Conservation (phyloP, 2,113 vertebrate genomes). For the Sphyrna mokarran region DNA sequence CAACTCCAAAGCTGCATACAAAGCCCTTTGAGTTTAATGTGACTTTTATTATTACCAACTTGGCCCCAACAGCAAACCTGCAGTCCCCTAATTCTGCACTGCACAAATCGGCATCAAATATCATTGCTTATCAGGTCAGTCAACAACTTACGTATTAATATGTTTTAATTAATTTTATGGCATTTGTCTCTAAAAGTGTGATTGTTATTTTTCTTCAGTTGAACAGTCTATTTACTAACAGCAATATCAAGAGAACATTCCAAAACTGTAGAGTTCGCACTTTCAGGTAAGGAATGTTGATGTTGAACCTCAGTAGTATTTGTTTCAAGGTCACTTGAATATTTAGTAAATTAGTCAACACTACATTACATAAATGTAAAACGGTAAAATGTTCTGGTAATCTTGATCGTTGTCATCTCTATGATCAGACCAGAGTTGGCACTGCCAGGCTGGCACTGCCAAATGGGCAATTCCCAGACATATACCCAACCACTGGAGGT, state of each 20-base stretch:
- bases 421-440: too few relatives aligned
- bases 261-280: not conserved
- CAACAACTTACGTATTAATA: not conserved
- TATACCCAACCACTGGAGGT: too few relatives aligned
- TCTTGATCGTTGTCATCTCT: too few relatives aligned
- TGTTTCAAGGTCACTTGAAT: not conserved
- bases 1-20: not conserved
- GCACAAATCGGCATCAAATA: not conserved
- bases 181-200: not conserved
- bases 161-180: not conserved
- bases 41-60: not conserved
- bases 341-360: not conserved
- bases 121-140: not conserved
- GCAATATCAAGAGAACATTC: slow-evolving; percentile 1
- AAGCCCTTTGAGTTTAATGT: slow-evolving; percentile 16
- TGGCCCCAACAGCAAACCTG: not conserved
- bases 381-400: too few relatives aligned
- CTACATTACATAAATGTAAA: too few relatives aligned
- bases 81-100: not conserved
- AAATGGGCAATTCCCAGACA: too few relatives aligned
- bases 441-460: too few relatives aligned
- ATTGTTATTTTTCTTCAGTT: not conserved
- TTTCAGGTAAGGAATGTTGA: slow-evolving; percentile 4
- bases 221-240: not conserved
- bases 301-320: too few relatives aligned